Conservation (phyloP, 1,140 invertebrate species). For the Eumaeus atala region DNA sequence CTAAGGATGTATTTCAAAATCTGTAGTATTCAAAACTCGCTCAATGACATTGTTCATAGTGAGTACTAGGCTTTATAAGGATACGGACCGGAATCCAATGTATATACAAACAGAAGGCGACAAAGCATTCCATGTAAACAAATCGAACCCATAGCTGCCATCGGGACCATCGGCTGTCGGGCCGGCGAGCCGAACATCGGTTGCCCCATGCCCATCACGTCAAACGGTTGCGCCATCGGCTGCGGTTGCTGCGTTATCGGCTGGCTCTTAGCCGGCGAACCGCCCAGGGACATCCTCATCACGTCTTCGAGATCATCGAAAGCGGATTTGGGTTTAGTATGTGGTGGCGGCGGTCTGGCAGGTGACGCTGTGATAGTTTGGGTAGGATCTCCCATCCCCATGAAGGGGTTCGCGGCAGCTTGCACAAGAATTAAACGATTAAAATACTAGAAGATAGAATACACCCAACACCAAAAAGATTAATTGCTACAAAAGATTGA, state of each 20-base stretch:
- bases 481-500: constrained; percentile 9
- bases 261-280: constrained; percentile 75
- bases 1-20: too few species aligned
- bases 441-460: constrained; percentile 16
- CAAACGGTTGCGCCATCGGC: constrained; percentile 57
- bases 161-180: constrained; percentile 75
- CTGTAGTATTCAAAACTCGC: too few species aligned
- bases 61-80: too few species aligned
- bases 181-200: constrained; percentile 77
- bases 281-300: constrained; percentile 80
- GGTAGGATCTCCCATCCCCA: constrained; percentile 71
- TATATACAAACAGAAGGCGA: constrained; percentile 22
- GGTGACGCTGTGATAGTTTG: constrained; percentile 67
- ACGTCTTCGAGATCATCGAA: constrained; percentile 83
- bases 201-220: constrained; percentile 45
- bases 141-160: constrained; percentile 69
- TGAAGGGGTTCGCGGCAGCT: constrained; percentile 79
- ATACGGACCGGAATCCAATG: constrained; percentile 10
- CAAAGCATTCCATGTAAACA: constrained; percentile 35
- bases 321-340: constrained; percentile 75
- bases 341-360: constrained; percentile 64
- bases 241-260: constrained; percentile 66
- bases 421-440: constrained; percentile 68
- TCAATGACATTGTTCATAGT: too few species aligned
- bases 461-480: constrained; percentile 15